A percentile compares a stretch with the other conserved stretches of the same genome.
Evolutionary conservation across 1,140 invertebrate species (phyloP).

Genomic region (Penaeus japonicus): DNA sequence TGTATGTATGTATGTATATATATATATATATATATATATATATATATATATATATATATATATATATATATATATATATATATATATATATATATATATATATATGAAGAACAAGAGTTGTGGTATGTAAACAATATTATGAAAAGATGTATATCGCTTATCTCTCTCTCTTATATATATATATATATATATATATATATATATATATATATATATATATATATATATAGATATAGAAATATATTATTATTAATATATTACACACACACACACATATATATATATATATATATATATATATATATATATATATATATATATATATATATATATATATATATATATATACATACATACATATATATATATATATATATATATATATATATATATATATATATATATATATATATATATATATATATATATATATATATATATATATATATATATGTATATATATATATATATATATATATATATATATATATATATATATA

Average conservation of each 20-base stretch:
- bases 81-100: too few relatives aligned
- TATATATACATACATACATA: background rate
- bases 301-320: background rate
- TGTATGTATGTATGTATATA: too few relatives aligned
- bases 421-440: slow-evolving; percentile 16
- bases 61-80: too few relatives aligned
- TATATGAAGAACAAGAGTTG: background rate
- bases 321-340: background rate
- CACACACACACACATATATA: background rate
- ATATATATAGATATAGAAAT: background rate
- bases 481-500: too few relatives aligned
- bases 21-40: too few relatives aligned
- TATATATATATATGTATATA: background rate
- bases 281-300: background rate
- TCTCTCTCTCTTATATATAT: too few relatives aligned
- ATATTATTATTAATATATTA: background rate
- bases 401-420: background rate
- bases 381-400: background rate
- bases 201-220: too few relatives aligned
- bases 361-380: background rate
- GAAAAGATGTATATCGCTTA: too few relatives aligned
- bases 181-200: too few relatives aligned
- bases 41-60: too few relatives aligned
- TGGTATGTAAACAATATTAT: too few relatives aligned
- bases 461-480: too few relatives aligned